Conservation (phyloP, 2,888 invertebrate genomes). For the Himalopsyche tibetana region DNA sequence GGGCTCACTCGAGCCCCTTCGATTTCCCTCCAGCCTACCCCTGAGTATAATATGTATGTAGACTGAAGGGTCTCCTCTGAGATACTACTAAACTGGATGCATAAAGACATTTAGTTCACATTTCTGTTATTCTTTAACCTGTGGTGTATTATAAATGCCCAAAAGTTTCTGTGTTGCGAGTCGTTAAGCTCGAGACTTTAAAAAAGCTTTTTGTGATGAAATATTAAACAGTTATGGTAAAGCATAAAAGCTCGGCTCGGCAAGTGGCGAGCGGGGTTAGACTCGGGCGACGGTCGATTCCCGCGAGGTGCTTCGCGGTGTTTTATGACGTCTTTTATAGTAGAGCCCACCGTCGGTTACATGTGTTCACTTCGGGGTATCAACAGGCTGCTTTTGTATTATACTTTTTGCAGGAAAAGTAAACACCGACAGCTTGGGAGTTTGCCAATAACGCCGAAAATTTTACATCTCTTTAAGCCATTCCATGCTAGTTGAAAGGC, state of each 20-base stretch:
- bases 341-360: slow-evolving; percentile 5
- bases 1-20: too few relatives aligned
- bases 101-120: too few relatives aligned
- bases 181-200: slow-evolving; percentile 32
- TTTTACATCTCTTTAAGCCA: too few relatives aligned
- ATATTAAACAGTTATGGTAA: slow-evolving; percentile 31
- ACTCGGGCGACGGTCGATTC: slow-evolving; percentile 20
- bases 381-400: slow-evolving; percentile 38
- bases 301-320: slow-evolving; percentile 42
- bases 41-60: too few relatives aligned
- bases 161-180: slow-evolving; percentile 26
- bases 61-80: too few relatives aligned
- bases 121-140: too few relatives aligned
- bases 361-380: slow-evolving; percentile 2
- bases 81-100: too few relatives aligned
- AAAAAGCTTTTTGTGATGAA: slow-evolving; percentile 35
- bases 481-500: too few relatives aligned
- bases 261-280: slow-evolving; percentile 14
- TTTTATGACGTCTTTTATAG: slow-evolving; percentile 34
- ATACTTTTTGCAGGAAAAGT: slow-evolving; percentile 4
- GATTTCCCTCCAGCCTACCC: too few relatives aligned
- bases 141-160: slow-evolving; percentile 1
- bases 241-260: slow-evolving; percentile 17
- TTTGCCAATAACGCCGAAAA: too few relatives aligned
- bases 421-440: background rate